Evolutionary conservation across 2,888 invertebrate species (phyloP), one percentile per base, ranked within the genome.

Genomic region (Drosophila macrospina): DNA sequence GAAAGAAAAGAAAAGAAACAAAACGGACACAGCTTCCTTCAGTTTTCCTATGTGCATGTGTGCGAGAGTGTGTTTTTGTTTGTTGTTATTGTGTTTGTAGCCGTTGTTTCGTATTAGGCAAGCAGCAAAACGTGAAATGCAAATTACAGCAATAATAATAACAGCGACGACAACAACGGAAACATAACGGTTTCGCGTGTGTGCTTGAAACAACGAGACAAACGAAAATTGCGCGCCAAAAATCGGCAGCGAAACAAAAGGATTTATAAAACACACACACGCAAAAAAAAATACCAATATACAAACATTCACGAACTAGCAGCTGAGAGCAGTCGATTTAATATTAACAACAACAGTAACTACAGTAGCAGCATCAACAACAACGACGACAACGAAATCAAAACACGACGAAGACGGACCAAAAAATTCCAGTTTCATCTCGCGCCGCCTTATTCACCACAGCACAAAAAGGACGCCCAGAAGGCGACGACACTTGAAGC

Each of bases 81-180:
- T 77, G 61, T 64, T 67, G 67, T 72, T 69, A 56, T 74, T 78
- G 71, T 79, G 79, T 71, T 79, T 78, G 80, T 71, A 65, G 61
- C 67, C 62, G 71, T 63, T 71, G 67, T 68, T 65, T 78, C 67
- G 78, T 79, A 79, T 80, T 79, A 79, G 80, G 77, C 77, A 80
- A 79, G 64, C 78, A 79, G 79, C 77, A 80, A 84, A 86, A 86
- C 84, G 78, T 76, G 85, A 86, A 80, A 88, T 80, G 87, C 84
- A 88, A 85, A 86, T 78, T 48, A 68, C 56, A 69, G 42, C 67
- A 62, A 66, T 41, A 69, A 67, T 57, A 69, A 65, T 36, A 67
- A 67, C 34, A 71, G 56, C 55, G 15, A 42, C 59, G 16, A 47
- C 48, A 50, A 11, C 52, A 52, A n/a, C 51, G 15, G 24, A 61